Base-by-base conservation (phyloP, 1,140 invertebrate genomes). In the Aphis craccivora region DNA sequence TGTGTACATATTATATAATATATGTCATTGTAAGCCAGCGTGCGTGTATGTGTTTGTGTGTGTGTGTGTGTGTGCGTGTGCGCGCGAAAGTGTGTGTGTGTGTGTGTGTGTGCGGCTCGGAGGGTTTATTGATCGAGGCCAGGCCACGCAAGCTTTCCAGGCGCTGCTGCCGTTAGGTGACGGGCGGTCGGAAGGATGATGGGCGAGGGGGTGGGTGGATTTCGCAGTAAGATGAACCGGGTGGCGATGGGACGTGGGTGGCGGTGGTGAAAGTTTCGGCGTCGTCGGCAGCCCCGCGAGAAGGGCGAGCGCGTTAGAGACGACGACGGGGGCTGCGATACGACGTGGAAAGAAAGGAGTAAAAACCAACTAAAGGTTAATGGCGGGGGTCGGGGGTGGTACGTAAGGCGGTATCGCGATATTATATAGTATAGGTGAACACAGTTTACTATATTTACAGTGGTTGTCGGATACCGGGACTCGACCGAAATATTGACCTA, bases 101-200 rank as follows among this genome's bases (percentile, higher is more conserved):
- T 2, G 18, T 2, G 43, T 88, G 87, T 51, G 87, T 51, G 87
- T 51, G 43, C 25, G 87, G n/a, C 87, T 88, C 48, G 87, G 45
- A 88, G 87, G 87, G 87, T 88, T 88, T 88, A 88, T 88, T 88
- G 87, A 88, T 88, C 87, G 87, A 35, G 87, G 43, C 87, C 87
- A 88, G 87, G 87, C 87, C 87, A 88, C 87, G 45, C 87, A 30
- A 88, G 87, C 48, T 51, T 51, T 51, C 35, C 87, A 23, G 87
- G 87, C 87, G 87, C 48, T 88, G 87, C 87, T 51, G 87, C 87
- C 48, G 48, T n/a, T n/a, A 14, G 60, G 60, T 5, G 60, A n/a
- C 30, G 60, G 30, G 14, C 0, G 87, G 87, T 51, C 48, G 48
- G 9, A n/a, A 0, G 23, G 23, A 43, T 18, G 35, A 9, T 3